phyloP scores from a whole-genome alignment of 64 coral and sea anemone genomes.

The Dendrophyllia cribrosa region DNA sequence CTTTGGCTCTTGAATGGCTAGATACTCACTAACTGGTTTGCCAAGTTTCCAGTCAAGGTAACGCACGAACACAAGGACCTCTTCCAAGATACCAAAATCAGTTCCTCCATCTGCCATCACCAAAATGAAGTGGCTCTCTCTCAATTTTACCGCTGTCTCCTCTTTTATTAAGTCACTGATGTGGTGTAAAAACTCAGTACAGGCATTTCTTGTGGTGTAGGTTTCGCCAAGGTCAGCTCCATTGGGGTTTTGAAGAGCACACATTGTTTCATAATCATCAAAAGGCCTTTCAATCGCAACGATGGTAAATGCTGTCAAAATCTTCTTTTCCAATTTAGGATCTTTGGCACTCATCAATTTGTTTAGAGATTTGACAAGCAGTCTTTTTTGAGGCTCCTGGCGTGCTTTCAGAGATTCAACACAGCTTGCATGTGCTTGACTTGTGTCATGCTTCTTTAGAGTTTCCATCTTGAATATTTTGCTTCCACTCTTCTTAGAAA shows the following conservation, averaged over 20 bases:
- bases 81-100: slow-evolving; percentile 15
- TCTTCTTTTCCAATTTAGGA: slow-evolving; percentile 39
- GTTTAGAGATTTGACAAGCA: background rate
- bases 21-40: background rate
- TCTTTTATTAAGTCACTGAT: background rate
- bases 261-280: slow-evolving; percentile 42
- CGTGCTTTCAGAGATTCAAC: background rate
- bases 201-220: slow-evolving; percentile 32
- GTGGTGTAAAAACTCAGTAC: slow-evolving; percentile 11
- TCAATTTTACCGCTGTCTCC: background rate
- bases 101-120: slow-evolving; percentile 6
- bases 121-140: background rate
- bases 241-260: slow-evolving; percentile 50
- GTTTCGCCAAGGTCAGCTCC: slow-evolving; percentile 40
- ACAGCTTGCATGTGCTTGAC: slow-evolving; percentile 12
- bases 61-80: slow-evolving; percentile 7
- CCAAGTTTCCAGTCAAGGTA: slow-evolving; percentile 15
- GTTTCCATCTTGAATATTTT: slow-evolving; percentile 28
- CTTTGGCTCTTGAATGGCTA: slow-evolving; percentile 36
- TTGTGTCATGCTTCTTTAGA: slow-evolving; percentile 32
- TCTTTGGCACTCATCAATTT: background rate
- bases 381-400: background rate
- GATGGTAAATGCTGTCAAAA: slow-evolving; percentile 40
- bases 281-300: slow-evolving; percentile 52
- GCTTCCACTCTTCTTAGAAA: slow-evolving; percentile 34